Evolutionary conservation across 2,888 invertebrate species (phyloP).

Genomic region (Pseudoips prasinana): DNA sequence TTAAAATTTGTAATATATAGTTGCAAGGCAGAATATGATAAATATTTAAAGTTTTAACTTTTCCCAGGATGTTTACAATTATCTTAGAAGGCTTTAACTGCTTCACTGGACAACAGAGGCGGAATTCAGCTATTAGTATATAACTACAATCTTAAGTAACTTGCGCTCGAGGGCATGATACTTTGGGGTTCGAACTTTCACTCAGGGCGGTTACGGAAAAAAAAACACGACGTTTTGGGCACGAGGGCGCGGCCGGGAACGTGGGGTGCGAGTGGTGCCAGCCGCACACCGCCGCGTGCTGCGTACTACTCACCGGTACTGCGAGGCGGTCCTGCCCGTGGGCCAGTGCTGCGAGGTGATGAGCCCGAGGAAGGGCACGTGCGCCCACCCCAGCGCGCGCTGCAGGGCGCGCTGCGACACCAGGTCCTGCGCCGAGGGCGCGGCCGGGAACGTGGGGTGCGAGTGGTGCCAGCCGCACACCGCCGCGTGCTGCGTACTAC

Average conservation of each 20-base stretch:
- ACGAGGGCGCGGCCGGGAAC: conserved; percentile 87
- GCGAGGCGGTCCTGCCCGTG: conserved; percentile 76
- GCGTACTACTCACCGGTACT: conserved; percentile 74
- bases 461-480: conserved; percentile 91
- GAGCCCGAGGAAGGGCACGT: conserved; percentile 82
- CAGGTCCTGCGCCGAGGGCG: conserved; percentile 87
- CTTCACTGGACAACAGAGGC: no score
- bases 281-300: conserved; percentile 80
- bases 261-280: conserved; percentile 92
- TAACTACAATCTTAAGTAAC: no score
- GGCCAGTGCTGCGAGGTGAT: conserved; percentile 85
- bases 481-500: no score
- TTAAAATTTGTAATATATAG: neutral
- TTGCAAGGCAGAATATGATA: no score
- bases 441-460: conserved; percentile 86
- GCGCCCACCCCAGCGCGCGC: conserved; percentile 58
- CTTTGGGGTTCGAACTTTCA: no score
- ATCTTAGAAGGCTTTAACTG: no score
- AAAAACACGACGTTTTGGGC: conserved; percentile 84
- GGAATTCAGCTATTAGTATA: no score
- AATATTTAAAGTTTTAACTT: no score
- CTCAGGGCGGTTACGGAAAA: no score
- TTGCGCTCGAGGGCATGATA: no score
- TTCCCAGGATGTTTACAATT: no score
- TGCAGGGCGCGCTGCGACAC: conserved; percentile 83